Conservation (phyloP, 2,888 invertebrate species). For the Rotaria macrura region DNA sequence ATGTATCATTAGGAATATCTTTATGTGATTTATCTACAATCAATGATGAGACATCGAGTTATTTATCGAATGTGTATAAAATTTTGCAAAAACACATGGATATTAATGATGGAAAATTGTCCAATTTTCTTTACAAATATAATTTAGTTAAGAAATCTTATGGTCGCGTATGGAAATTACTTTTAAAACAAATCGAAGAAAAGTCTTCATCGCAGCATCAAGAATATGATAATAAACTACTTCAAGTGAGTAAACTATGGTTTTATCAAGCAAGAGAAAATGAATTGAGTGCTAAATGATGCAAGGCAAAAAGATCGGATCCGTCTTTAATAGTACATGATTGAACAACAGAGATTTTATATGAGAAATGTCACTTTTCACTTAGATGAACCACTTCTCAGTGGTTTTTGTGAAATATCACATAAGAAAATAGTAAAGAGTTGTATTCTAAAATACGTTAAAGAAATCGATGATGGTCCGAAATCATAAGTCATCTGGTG, state of each 20-base stretch:
- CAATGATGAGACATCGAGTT: background rate
- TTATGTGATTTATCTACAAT: background rate
- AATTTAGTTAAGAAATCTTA: constrained; percentile 1
- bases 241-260: background rate
- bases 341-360: too few relatives aligned
- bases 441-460: too few relatives aligned
- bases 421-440: too few relatives aligned
- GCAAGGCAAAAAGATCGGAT: too few relatives aligned
- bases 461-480: too few relatives aligned
- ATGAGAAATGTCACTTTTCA: too few relatives aligned
- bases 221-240: constrained; percentile 17
- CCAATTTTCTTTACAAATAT: background rate
- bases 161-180: constrained; percentile 23
- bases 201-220: constrained; percentile 22
- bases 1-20: background rate
- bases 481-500: too few relatives aligned
- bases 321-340: too few relatives aligned
- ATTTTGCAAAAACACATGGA: background rate
- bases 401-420: too few relatives aligned
- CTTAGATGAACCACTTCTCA: too few relatives aligned
- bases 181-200: constrained; percentile 31
- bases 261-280: too few relatives aligned
- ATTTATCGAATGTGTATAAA: background rate
- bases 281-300: too few relatives aligned
- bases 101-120: background rate